Percentiles rank a stretch among this genome's conserved stretches.
Evolutionary conservation across 2,797 vertebrate species (phyloP).

Genomic region (Enoplosus armatus): DNA sequence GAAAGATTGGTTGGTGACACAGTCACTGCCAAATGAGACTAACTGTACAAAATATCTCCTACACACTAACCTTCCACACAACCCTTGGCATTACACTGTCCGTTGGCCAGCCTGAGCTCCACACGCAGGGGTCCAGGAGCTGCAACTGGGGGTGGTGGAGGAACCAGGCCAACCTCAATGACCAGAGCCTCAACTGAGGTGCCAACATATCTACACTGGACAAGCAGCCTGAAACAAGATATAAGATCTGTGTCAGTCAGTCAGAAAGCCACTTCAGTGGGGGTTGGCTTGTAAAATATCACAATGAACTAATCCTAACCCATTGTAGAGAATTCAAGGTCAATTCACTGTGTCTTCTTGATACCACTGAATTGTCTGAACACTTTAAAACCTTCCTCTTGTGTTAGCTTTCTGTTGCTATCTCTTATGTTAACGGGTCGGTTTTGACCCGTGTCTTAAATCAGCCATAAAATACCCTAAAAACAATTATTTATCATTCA

Average conservation of each 20-base stretch:
- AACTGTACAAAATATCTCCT: neutral
- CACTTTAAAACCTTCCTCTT: too few species aligned
- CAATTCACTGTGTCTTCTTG: neutral
- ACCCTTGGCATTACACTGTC: constrained; percentile 70
- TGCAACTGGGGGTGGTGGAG: constrained; percentile 56
- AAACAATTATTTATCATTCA: too few species aligned
- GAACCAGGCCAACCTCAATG: constrained; percentile 50
- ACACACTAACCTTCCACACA: constrained; percentile 68
- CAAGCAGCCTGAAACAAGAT: constrained; percentile 59
- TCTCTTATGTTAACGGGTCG: too few species aligned
- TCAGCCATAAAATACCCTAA: too few species aligned
- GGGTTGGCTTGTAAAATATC: constrained; percentile 1
- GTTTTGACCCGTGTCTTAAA: too few species aligned
- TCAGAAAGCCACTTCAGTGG: neutral
- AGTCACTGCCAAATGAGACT: neutral
- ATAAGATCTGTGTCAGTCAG: neutral
- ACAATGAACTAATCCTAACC: neutral
- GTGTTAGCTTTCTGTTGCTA: too few species aligned
- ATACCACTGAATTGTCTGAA: neutral
- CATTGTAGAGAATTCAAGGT: neutral
- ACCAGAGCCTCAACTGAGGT: constrained; percentile 54
- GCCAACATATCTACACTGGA: constrained; percentile 78
- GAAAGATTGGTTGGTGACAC: constrained; percentile 13
- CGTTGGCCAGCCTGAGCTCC: constrained; percentile 77
- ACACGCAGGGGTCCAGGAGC: constrained; percentile 72